A percentile compares a stretch with the other conserved stretches of the same genome.
Evolutionary conservation across 2,888 invertebrate genomes (phyloP).

Genomic region (Neocrepidodera transversa): DNA sequence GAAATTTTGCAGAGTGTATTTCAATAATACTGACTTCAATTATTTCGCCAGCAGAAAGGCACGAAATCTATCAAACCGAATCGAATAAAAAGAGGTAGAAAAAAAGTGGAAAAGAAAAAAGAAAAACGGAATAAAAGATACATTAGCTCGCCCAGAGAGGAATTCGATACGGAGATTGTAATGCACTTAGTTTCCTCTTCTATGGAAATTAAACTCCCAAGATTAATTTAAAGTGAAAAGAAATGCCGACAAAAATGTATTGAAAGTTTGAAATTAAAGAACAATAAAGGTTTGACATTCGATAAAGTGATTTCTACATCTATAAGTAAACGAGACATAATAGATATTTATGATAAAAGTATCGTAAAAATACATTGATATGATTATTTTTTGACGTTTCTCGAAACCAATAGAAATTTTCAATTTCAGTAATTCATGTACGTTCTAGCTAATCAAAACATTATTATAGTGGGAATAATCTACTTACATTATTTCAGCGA

Average conservation of each 20-base stretch:
- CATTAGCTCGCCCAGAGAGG: slow-evolving; percentile 12
- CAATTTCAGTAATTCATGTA: no score
- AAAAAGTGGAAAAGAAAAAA: slow-evolving; percentile 1
- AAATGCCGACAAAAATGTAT: slow-evolving; percentile 3
- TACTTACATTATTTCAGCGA: no score
- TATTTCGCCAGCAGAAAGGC: slow-evolving; percentile 14
- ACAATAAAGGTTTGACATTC: no score
- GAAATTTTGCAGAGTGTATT: slow-evolving; percentile 8
- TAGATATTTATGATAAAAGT: no score
- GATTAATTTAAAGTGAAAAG: slow-evolving; percentile 16
- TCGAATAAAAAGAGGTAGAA: slow-evolving; percentile 8
- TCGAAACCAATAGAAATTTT: no score
- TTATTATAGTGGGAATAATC: no score
- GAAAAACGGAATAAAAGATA: slow-evolving; percentile 5
- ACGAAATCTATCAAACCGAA: slow-evolving; percentile 22
- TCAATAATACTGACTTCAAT: slow-evolving; percentile 19
- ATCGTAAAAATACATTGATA: no score
- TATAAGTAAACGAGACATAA: no score
- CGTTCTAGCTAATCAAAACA: no score
- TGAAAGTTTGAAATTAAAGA: background rate
- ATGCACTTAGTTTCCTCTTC: slow-evolving; percentile 17
- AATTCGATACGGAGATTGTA: slow-evolving; percentile 22
- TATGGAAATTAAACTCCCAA: slow-evolving; percentile 14
- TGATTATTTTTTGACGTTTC: no score
- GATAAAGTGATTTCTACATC: no score